Evolutionary conservation across 2,113 vertebrate species (phyloP).

Genomic region (Perognathus longimembris): DNA sequence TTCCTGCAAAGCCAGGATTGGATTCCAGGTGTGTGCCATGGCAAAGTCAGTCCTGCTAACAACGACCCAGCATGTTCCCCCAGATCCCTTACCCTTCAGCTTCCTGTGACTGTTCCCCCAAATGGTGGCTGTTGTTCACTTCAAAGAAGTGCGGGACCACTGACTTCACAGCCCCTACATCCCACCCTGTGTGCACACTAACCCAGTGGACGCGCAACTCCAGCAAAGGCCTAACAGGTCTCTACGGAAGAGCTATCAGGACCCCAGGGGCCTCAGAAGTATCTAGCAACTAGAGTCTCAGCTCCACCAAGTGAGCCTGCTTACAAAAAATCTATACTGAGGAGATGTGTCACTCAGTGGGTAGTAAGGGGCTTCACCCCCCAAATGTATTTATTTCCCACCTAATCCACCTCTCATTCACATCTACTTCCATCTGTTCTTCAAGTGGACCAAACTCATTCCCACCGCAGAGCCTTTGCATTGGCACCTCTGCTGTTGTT

Average conservation of each 20-base stretch:
- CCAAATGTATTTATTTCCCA: background rate
- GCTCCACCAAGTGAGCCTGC: background rate
- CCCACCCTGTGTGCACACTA: no score
- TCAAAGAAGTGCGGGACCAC: background rate
- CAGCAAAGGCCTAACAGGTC: background rate
- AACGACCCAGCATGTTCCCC: background rate
- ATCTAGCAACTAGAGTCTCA: background rate
- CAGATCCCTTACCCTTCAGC: background rate
- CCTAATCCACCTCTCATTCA: background rate
- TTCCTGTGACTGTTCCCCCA: background rate
- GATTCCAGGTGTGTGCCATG: background rate
- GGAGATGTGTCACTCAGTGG: no score
- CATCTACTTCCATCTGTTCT: background rate
- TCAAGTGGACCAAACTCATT: background rate
- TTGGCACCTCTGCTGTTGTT: background rate
- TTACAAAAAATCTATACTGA: background rate
- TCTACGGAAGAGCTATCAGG: background rate
- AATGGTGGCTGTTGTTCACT: background rate
- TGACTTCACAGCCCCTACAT: background rate
- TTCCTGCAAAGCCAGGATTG: background rate
- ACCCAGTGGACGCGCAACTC: no score
- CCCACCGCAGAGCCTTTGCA: conserved; percentile 14
- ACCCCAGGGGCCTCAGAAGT: background rate
- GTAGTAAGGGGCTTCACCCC: background rate
- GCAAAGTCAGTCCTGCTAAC: background rate